Evolutionary conservation across 2,888 invertebrate genomes (phyloP).

Genomic region (Dyspetes luteomarginatus): DNA sequence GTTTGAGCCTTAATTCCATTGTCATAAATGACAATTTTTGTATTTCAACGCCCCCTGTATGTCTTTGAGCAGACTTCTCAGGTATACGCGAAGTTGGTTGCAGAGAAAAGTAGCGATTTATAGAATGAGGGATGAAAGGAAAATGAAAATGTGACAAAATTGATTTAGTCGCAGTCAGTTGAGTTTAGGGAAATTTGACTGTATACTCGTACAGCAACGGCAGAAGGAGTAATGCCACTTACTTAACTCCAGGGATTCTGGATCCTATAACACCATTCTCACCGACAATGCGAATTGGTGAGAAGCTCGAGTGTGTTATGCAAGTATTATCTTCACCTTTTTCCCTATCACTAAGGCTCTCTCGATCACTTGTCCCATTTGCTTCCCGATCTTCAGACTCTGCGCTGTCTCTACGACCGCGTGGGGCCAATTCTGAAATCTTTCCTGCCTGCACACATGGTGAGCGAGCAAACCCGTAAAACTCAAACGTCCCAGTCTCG

Average conservation of each 20-base stretch:
- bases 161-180: no score
- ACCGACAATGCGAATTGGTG: slow-evolving; percentile 54
- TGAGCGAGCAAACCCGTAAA: slow-evolving; percentile 38
- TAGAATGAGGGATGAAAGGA: no score
- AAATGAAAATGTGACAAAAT: no score
- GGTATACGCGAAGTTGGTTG: no score
- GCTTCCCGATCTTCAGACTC: slow-evolving; percentile 38
- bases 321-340: slow-evolving; percentile 58
- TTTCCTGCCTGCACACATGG: no score
- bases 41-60: no score
- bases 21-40: no score
- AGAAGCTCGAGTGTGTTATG: slow-evolving; percentile 39
- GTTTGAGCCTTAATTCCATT: no score
- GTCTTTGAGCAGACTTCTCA: no score
- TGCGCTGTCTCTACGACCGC: slow-evolving; percentile 4
- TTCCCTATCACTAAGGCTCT: slow-evolving; percentile 1
- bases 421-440: slow-evolving; percentile 26
- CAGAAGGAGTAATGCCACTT: slow-evolving; percentile 47
- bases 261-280: slow-evolving; percentile 60
- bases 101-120: no score
- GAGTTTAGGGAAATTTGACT: no score
- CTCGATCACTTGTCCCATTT: slow-evolving; percentile 59
- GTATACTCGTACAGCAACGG: not conserved
- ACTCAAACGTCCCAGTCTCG: slow-evolving; percentile 26
- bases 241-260: slow-evolving; percentile 51